Base-by-base conservation (phyloP, 2,888 invertebrate species). In the Pandemis corylana region DNA sequence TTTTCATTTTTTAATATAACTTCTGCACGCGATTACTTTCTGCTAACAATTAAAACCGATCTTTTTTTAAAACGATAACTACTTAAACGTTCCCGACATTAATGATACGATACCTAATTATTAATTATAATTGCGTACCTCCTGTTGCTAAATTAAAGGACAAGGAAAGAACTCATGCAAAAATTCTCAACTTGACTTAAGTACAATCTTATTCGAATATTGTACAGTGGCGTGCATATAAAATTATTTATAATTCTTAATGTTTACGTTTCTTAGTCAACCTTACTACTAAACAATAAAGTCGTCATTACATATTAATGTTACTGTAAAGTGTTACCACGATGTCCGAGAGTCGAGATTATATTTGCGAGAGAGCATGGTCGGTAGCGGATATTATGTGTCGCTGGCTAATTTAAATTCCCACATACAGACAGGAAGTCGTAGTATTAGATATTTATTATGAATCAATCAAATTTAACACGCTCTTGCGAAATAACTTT, bases 341-440 rank as follows among this genome's bases (percentile, higher is more conserved):
- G 20, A 28, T 59, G 28, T 59, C 12, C 28, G 20, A 15, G 53
- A 10, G 28, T 28, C 28, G 28, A 20, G 28, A 28, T 59, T 28
- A 59, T 12, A 20, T 5, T 12, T 56, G 64, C 56, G 46, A 46
- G 56, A 44, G 63, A 72, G 59, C 12, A 41, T 61, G 42, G 66
- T 42, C 49, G 49, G 61, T 69, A 69, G 51, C 71, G 75, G 75
- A 75, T 75, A 71, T 75, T 71, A 75, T 71, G 44, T 66, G 70
- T 71, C 63, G 44, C 65, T 53, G n/a, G 67, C 44, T 67, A 70
- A 71, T 74, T 74, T 66, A 36, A 74, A 74, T 71, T 71, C 46
- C 56, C 67, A 62, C 70, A 28, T 44, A 28, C 59, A 15, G 20
- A 63, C 75, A 75, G 75, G 71, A 71, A 71, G 70, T 67, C 10